Percentiles rank a stretch among this genome's conserved stretches.
These are phyloP conservation scores for Eupsilia transversa DNA, from an alignment of 2,888 invertebrate species.

Conservation along the genomic window DNA sequence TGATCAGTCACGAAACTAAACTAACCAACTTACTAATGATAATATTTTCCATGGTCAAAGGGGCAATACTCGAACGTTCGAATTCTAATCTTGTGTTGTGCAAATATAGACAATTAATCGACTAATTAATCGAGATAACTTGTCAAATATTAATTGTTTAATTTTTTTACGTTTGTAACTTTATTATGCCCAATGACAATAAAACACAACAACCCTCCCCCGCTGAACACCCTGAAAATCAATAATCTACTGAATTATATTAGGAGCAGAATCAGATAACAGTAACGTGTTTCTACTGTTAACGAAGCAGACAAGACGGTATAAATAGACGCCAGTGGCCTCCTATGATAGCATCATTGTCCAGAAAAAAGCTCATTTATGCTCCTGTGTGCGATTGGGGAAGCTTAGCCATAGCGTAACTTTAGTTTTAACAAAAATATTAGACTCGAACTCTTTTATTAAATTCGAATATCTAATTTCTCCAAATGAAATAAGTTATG, in stretches of 20 bases:
- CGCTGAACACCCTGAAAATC: slow-evolving; percentile 21
- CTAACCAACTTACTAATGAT: background rate
- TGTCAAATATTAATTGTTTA: background rate
- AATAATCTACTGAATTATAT: slow-evolving; percentile 6
- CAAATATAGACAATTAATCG: slow-evolving; percentile 32
- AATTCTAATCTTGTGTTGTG: no score
- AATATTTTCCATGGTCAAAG: no score
- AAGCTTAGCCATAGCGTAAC: background rate
- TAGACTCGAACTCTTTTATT: no score
- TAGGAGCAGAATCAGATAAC: background rate
- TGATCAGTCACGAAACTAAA: background rate
- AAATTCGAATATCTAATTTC: no score
- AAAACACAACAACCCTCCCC: background rate
- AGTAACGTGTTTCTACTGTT: background rate
- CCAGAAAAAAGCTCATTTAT: background rate
- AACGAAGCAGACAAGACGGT: background rate
- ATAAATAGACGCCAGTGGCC: background rate
- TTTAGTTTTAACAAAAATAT: background rate
- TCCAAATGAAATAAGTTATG: background rate
- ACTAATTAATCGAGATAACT: background rate
- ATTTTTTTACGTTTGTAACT: slow-evolving; percentile 20
- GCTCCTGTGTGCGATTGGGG: background rate
- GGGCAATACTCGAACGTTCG: no score
- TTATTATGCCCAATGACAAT: background rate
- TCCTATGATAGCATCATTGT: background rate